Base-by-base conservation (phyloP, 1,140 invertebrate genomes). In the Brachionus angularis region DNA sequence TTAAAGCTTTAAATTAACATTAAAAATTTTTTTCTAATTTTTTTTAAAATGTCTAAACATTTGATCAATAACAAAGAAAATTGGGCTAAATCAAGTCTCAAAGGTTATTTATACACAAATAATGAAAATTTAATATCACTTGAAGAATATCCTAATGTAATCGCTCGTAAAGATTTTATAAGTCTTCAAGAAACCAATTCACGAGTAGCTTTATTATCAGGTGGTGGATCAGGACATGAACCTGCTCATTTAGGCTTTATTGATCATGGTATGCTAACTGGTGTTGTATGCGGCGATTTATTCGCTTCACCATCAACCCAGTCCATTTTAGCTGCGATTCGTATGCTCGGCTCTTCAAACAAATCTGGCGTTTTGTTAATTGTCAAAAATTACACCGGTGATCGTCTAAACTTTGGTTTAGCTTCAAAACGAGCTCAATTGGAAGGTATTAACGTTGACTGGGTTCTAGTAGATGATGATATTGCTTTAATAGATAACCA, bases 301-400 rank as follows among this genome's bases (percentile, higher is more conserved):
- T 93, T 91, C 79, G 85, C 89, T 1, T 88, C 90, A 3, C 90
- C 90, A 4, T 81, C 83, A 18, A 87, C 90, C 0, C 83, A 87
- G 1, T 84, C 83, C 71, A 87, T 92, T 36, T 79, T 87, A 3
- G 84, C 87, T 49, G 87, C 86, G 1, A 85, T 91, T 4, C 77
- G 83, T 67, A 83, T 85, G 74, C 81, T 86, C 31, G 85, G 78
- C 74, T 81, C 77, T 58, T 81, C 44, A 4, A 73, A 71, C 31
- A 42, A 55, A 74, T 23, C 33, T 44, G 67, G 42, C 16, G 52
- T 61, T 42, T 31, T 73, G 12, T 36, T 44, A 31, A 73, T 53
- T 2, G 85, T 91, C 5, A 87, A 88, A 8, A 93, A 93, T 82
- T 93, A 93, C 77, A 93, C 91, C 5, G 90, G 90, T 0, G 91